Evolutionary conservation across 2,113 vertebrate species (phyloP), one percentile per base, ranked within the genome.

Genomic region (Ploceus nigricollis): DNA sequence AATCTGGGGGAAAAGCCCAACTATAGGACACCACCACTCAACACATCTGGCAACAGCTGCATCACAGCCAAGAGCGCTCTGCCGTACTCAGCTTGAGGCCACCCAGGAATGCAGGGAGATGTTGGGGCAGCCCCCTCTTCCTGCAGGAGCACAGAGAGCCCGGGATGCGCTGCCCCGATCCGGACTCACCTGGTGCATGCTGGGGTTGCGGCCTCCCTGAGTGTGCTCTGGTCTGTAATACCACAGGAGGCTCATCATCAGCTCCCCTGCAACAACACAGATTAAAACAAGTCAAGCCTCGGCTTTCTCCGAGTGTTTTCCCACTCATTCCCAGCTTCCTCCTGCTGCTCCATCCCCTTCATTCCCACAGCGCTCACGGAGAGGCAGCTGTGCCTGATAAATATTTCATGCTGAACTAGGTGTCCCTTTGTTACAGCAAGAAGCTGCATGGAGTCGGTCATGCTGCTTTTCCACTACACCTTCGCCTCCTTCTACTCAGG

Each of bases 231-330:
- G 99, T 94, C 99, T 98, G 98, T 99, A 99, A 98, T 99, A 99
- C 99, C 99, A 99, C 97, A 99, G 98, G 95, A 99, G 98, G 96
- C 99, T 99, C 99, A 99, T 99, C 99, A 99, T 99, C 98, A 99
- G 98, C 97, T 99, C 99, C 94, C 99, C 99, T 99, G 97, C 80
- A 89, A 95, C 64, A 63, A 76, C 20, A 82, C 3, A 1, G 3
- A 76, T 35, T 15, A 15, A 39, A 85, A 40, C 14, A 47, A 0
- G 2, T 93, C 92, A 95, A 69, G 39, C 37, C 23, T 58, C 40
- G 2, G 71, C 7, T 48, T 89, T 44, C 92, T 14, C 12, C 0
- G 0, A 13, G 45, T 7, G 25, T 17, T 77, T 86, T 80, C 69
- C 75, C 45, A 13, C 66, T 25, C 6, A 14, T 4, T n/a, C 6